Evolutionary conservation across 2,113 vertebrate genomes (phyloP), one percentile per base, ranked within the genome.

Genomic region (Genyomyrus donnyi): DNA sequence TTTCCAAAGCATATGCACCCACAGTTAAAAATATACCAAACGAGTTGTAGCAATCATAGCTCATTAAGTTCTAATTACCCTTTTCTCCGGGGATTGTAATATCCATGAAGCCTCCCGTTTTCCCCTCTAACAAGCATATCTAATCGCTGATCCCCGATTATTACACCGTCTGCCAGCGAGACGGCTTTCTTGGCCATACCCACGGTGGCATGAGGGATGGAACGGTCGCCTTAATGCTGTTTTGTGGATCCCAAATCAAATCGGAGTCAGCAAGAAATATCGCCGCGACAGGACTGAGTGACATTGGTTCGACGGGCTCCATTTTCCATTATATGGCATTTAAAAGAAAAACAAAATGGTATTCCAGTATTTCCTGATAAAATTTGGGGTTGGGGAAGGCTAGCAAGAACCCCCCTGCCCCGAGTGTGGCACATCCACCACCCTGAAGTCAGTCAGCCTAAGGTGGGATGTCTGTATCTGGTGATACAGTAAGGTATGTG

Each of bases 41-140:
- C 9, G 83, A 45, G 42, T 48, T 85, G 45, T 48, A 85, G 83
- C 83, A 85, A 85, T 85, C 83, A 85, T n/a, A 85, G 83, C 83
- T 85, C 83, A 85, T 85, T 46, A 85, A 85, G 83, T 85, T 48
- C 39, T 85, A 85, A 85, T 85, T 46, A 48, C 45, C 83, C 45
- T 85, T 85, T 85, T 85, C 45, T 46, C 45, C 19, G 3, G 83
- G 83, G 83, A 45, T 48, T 45, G 83, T 46, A 85, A 85, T 85
- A 85, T 85, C 83, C 42, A 48, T 13, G 83, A 85, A 85, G 45
- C 19, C 39, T 48, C 83, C 56, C 45, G 19, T 85, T 85, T 48
- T 4, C 45, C 42, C 83, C 83, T 46, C 39, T 83, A 83, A 83
- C 77, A 83, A 83, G 77, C 77, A 83, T 48, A 85, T 46, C 83